A percentile compares a stretch with the other conserved stretches of the same genome.
phyloP scores from a whole-genome alignment of 92 coral and sea anemone species.

The Porites divaricata region DNA sequence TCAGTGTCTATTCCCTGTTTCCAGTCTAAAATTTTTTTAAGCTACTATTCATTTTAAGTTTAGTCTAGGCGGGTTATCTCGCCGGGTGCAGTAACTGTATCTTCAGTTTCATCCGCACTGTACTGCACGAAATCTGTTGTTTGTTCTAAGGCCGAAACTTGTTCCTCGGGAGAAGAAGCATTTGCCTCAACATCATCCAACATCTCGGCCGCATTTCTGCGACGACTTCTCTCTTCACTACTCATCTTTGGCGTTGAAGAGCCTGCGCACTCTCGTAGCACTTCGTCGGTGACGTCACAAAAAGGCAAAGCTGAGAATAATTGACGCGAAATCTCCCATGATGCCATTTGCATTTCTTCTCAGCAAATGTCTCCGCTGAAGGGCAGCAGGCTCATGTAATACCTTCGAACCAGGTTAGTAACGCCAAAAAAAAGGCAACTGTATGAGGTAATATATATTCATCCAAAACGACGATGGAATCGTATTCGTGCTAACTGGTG shows the following conservation, averaged over 20 bases:
- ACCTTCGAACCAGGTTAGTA: constrained; percentile 7
- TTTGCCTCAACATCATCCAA: constrained; percentile 1
- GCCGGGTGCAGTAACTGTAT: neutral
- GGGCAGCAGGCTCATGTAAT: neutral
- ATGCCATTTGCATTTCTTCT: constrained; percentile 11
- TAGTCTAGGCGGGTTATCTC: neutral
- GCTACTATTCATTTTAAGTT: neutral
- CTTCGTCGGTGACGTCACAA: constrained; percentile 8
- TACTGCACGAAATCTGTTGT: constrained; percentile 6
- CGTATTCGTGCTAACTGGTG: neutral
- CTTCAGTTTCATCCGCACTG: neutral
- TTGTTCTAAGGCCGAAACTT: no score
- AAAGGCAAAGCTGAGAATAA: neutral
- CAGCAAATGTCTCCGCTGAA: neutral
- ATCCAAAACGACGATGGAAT: neutral
- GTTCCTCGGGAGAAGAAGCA: neutral
- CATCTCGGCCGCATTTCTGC: neutral
- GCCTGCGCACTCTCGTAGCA: constrained; percentile 2
- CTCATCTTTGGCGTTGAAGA: neutral
- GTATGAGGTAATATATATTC: neutral
- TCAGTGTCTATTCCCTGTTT: no score
- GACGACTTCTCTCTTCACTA: neutral
- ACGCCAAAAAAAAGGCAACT: constrained; percentile 8
- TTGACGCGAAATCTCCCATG: neutral
- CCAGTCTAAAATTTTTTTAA: no score